A percentile compares a stretch with the other conserved stretches of the same genome.
These are phyloP conservation scores for Hapalemur alaotrensis DNA, from an alignment of 2,797 vertebrate genomes.

Conservation along the genomic window DNA sequence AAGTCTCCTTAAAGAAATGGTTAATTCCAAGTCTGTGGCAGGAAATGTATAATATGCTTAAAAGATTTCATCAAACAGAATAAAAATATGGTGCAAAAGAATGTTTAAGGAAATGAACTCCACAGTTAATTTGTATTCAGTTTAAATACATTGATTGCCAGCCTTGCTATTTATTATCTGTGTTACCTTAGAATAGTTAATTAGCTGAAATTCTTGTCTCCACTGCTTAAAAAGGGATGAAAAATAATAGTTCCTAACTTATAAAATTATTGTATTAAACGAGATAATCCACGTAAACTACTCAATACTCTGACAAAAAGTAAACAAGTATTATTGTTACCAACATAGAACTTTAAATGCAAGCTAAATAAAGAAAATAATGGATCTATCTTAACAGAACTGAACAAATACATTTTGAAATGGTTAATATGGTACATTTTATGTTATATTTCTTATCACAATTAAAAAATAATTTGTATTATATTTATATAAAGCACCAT, in stretches of 20 bases:
- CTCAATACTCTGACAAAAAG: not conserved
- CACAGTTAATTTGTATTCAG: not conserved
- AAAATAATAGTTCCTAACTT: not conserved
- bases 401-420: not conserved
- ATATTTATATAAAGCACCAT: not conserved
- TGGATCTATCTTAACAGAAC: not conserved
- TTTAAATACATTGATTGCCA: not conserved
- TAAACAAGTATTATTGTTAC: not conserved
- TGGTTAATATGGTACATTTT: not conserved
- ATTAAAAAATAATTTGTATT: not conserved
- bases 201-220: not conserved
- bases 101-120: not conserved
- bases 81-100: not conserved
- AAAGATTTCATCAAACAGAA: not conserved
- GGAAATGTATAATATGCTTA: too few species aligned
- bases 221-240: not conserved
- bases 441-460: not conserved
- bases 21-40: not conserved
- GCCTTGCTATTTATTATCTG: not conserved
- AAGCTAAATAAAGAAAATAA: not conserved
- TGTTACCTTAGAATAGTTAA: not conserved
- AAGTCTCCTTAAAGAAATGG: not conserved
- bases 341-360: not conserved
- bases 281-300: not conserved
- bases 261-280: not conserved